Evolutionary conservation across 2,888 invertebrate genomes (phyloP), one percentile per base, ranked within the genome.

Genomic region (Chrysolina americana): DNA sequence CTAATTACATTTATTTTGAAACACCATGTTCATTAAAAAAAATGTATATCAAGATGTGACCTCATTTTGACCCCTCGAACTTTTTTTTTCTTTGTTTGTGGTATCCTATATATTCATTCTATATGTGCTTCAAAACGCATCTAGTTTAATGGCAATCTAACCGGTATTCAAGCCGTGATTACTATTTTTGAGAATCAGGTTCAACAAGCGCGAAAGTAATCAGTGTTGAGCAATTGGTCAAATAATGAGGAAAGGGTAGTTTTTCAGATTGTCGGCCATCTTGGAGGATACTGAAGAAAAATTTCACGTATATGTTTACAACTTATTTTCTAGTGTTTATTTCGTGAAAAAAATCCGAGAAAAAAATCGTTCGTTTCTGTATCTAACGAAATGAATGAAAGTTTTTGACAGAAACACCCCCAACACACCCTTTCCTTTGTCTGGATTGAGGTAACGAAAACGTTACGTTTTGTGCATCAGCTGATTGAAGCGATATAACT

Each of bases 241-340:
- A 41, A 41, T 47, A 9, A 62, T 48, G 53, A 21, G 28, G 48
- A 70, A 69, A 66, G 68, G 74, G 74, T 70, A 70, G 62, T 70
- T 74, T 74, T 70, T n/a, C 28, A 23, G 50, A 48, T 50, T 74
- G 66, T 66, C 66, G 28, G 70, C 74, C 74, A 74, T 70, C 44
- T 74, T 74, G 65, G 70, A 50, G 19, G n/a, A 11, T 41, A 62
- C 65, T 5, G n/a, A 63, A 66, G 28, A 59, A 68, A 63, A 23
- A 9, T 41, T 66, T 63, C 41, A 15, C 44, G 44, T 64, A 21
- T 21, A 63, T 73, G 9, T 48, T 63, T 50, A n/a, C 21, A 9
- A 62, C n/a, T 36, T n/a, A 8, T 65, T 17, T 36, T 41, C 44
- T 69, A n/a, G 21, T 19, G 10, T 28, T 23, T 63, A 10, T 36